phyloP scores from a whole-genome alignment of 2,113 vertebrate species.

The Dissostichus mawsoni region DNA sequence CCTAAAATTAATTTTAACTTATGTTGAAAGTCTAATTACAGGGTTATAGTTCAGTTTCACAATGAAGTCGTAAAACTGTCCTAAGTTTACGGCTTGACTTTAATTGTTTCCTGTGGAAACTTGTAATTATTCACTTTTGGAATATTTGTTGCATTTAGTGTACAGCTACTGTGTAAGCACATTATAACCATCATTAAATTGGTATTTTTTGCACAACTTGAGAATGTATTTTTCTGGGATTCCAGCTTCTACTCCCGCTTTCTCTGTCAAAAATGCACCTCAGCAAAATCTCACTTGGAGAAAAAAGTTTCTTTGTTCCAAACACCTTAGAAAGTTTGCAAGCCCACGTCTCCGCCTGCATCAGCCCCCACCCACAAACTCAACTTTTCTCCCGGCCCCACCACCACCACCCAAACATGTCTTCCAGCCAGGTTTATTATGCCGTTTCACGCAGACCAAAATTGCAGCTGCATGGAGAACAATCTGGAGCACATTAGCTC shows the following conservation, averaged over 20 bases:
- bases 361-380: constrained; percentile 74
- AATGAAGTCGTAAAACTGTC: constrained; percentile 39
- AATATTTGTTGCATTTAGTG: constrained; percentile 11
- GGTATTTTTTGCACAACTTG: background rate
- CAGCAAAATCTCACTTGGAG: constrained; percentile 34
- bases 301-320: constrained; percentile 67
- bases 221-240: background rate
- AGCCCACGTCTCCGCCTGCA: constrained; percentile 52
- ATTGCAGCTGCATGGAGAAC: constrained; percentile 84
- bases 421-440: constrained; percentile 84
- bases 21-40: constrained; percentile 48
- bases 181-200: background rate
- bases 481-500: constrained; percentile 88
- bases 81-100: constrained; percentile 18
- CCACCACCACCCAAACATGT: constrained; percentile 78
- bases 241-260: background rate
- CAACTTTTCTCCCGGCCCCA: constrained; percentile 65
- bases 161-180: constrained; percentile 27
- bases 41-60: constrained; percentile 43
- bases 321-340: constrained; percentile 74
- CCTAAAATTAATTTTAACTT: constrained; percentile 57
- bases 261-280: constrained; percentile 24
- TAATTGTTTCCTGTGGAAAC: constrained; percentile 49
- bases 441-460: constrained; percentile 84
- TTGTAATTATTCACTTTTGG: constrained; percentile 42